phyloP scores from a whole-genome alignment of 2,797 vertebrate species.

The Lepilemur ruficaudatus region DNA sequence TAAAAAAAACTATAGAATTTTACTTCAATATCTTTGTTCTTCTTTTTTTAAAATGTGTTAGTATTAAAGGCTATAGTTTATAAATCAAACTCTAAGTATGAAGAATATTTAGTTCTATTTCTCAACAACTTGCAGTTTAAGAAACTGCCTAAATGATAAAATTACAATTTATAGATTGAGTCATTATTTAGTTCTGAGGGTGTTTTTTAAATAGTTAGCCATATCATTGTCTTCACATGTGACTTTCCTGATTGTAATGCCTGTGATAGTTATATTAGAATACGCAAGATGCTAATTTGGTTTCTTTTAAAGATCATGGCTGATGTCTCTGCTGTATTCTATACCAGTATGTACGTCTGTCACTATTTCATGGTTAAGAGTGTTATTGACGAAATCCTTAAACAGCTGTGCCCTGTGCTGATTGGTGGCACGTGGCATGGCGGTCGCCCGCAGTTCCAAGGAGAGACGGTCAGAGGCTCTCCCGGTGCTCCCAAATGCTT shows the following conservation, averaged over 20 bases:
- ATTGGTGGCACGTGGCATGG: neutral
- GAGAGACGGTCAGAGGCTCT: neutral
- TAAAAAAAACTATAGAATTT: neutral
- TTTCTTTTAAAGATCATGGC: conserved; percentile 22
- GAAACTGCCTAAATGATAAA: neutral
- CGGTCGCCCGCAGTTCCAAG: neutral
- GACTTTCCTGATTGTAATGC: neutral
- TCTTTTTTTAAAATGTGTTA: conserved; percentile 15
- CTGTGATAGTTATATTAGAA: neutral
- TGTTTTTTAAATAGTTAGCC: neutral
- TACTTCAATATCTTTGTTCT: neutral
- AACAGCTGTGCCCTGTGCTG: neutral
- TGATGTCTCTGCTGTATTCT: neutral
- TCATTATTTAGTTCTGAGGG: neutral
- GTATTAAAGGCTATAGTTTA: neutral
- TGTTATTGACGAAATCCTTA: neutral
- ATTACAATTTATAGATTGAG: neutral
- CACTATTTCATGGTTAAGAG: neutral
- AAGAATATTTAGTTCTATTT: conserved; percentile 34
- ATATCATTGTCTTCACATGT: neutral
- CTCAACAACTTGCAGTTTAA: neutral
- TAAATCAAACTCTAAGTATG: neutral
- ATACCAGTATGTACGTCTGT: neutral
- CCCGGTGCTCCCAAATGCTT: neutral
- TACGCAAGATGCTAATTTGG: neutral